Conservation (phyloP, 2,888 invertebrate species). For the Cryptus armator region DNA sequence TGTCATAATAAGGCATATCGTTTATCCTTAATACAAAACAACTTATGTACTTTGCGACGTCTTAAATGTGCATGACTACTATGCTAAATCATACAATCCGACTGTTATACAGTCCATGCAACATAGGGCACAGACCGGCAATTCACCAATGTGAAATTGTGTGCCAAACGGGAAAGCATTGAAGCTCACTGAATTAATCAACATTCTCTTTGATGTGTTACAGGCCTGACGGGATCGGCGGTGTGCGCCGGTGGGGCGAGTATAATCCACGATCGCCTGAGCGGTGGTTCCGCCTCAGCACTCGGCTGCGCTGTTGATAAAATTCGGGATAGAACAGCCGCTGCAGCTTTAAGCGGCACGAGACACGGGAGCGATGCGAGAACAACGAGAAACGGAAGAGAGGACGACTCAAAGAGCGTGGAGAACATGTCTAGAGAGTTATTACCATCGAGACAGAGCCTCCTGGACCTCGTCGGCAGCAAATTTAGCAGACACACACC, state of each 20-base stretch:
- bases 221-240: conserved; percentile 75
- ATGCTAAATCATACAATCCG: not conserved
- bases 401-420: conserved; percentile 82
- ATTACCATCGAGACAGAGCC: conserved; percentile 82
- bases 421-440: conserved; percentile 80
- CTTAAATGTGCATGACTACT: not conserved
- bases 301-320: conserved; percentile 77
- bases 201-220: conserved; percentile 64
- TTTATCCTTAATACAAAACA: too few relatives aligned
- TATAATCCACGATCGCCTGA: conserved; percentile 75
- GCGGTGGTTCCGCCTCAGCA: conserved; percentile 79
- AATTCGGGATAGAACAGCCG: conserved; percentile 71
- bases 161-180: not conserved
- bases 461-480: conserved; percentile 83
- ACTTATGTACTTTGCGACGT: not conserved
- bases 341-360: conserved; percentile 59
- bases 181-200: conserved; percentile 37
- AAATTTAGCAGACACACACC: conserved; percentile 83
- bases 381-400: conserved; percentile 75
- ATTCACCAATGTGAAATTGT: conserved; percentile 1
- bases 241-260: conserved; percentile 72
- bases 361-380: conserved; percentile 70
- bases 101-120: not conserved
- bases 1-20: too few relatives aligned
- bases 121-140: not conserved